These are phyloP conservation scores for Pollenia amentaria DNA, from an alignment of 2,888 invertebrate species.

Conservation along the genomic window DNA sequence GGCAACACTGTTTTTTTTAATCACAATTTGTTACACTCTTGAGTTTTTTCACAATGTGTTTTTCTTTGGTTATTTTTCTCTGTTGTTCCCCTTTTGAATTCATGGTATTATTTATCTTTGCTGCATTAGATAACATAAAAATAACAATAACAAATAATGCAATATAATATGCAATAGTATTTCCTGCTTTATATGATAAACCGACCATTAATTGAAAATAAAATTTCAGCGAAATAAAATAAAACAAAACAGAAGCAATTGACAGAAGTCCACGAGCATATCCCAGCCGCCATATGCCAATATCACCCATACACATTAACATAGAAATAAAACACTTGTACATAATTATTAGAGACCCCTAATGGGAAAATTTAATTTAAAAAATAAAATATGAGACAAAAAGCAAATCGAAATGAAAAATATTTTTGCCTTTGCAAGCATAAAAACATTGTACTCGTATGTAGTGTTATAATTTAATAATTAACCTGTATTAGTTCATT, in stretches of 20 bases:
- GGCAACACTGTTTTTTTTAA: constrained; percentile 8
- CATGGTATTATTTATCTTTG: constrained; percentile 53
- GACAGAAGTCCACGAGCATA: constrained; percentile 38
- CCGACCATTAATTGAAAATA: constrained; percentile 65
- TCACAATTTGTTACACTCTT: constrained; percentile 29
- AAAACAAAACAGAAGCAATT: constrained; percentile 48
- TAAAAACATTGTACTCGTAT: constrained; percentile 4
- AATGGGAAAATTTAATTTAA: constrained; percentile 52
- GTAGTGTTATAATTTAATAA: background rate
- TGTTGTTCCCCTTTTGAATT: constrained; percentile 55
- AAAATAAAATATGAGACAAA: constrained; percentile 26
- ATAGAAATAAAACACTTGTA: background rate
- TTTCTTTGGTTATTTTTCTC: constrained; percentile 27
- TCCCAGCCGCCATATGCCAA: constrained; percentile 41
- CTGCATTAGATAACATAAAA: constrained; percentile 66
- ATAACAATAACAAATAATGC: constrained; percentile 46
- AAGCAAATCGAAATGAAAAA: constrained; percentile 16
- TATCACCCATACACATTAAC: background rate
- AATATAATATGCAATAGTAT: constrained; percentile 67
- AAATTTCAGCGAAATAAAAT: constrained; percentile 37
- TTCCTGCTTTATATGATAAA: constrained; percentile 71
- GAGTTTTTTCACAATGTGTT: constrained; percentile 5
- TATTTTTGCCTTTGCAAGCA: constrained; percentile 1
- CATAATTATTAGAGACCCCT: constrained; percentile 37
- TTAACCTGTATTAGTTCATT: constrained; percentile 41